Percentiles rank a stretch among this genome's conserved stretches.
phyloP scores from a whole-genome alignment of 2,797 vertebrate genomes.

The Myiotriccus ornatus region DNA sequence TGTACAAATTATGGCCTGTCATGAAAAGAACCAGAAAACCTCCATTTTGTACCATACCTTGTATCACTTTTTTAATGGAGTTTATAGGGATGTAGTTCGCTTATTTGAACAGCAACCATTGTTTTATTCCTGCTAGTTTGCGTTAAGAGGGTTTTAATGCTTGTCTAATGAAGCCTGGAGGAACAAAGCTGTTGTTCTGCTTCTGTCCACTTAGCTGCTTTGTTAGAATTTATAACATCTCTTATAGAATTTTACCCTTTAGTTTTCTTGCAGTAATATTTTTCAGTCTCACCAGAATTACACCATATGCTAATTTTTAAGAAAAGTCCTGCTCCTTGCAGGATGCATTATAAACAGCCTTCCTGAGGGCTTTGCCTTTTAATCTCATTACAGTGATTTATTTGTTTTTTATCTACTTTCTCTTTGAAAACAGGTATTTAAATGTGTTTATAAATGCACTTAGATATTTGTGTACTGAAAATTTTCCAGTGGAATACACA shows the following conservation, averaged over 20 bases:
- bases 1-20: not conserved
- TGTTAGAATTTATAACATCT: not conserved
- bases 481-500: not conserved
- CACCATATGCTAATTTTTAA: not conserved
- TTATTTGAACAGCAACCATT: not conserved
- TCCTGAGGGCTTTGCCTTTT: not conserved
- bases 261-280: not conserved
- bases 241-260: not conserved
- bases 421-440: not conserved
- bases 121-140: not conserved
- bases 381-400: constrained; percentile 2
- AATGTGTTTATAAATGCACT: not conserved
- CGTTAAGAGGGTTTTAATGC: not conserved
- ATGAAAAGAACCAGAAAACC: not conserved
- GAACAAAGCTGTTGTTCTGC: not conserved
- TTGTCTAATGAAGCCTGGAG: not conserved
- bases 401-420: not conserved
- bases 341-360: not conserved
- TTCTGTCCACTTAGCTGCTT: not conserved
- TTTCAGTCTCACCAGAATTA: not conserved
- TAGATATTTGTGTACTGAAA: not conserved
- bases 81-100: not conserved
- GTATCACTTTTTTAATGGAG: not conserved
- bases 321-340: not conserved
- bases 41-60: not conserved